phyloP scores from a whole-genome alignment of 2,797 vertebrate genomes.

The Catharus ustulatus region DNA sequence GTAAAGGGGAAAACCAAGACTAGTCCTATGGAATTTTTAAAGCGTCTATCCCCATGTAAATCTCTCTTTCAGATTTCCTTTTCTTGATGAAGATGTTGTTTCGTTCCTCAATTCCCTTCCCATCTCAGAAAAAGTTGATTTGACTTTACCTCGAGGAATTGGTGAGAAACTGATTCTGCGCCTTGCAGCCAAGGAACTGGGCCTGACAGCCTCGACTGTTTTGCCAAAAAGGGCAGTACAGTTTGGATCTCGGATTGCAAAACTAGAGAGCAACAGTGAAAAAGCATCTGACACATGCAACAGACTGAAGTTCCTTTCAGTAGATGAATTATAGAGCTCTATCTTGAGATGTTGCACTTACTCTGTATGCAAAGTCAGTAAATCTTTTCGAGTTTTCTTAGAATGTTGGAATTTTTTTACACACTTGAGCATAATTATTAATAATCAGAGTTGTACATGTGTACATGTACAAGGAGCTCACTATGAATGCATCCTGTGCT shows the following conservation, averaged over 20 bases:
- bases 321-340: not conserved
- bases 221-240: slow-evolving; percentile 95
- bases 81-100: slow-evolving; percentile 93
- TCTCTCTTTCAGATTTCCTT: slow-evolving; percentile 86
- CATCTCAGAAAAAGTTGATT: slow-evolving; percentile 86
- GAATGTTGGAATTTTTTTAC: not conserved
- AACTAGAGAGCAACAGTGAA: slow-evolving; percentile 87
- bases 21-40: not conserved
- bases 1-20: not conserved
- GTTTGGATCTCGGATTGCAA: slow-evolving; percentile 95
- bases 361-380: not conserved
- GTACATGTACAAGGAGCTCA: rapidly evolving
- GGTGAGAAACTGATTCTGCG: slow-evolving; percentile 94
- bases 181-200: slow-evolving; percentile 81
- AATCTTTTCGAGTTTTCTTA: not conserved
- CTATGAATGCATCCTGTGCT: rapidly evolving
- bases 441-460: not conserved
- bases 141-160: slow-evolving; percentile 87
- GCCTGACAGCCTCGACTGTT: slow-evolving; percentile 80
- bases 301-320: slow-evolving; percentile 75
- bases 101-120: slow-evolving; percentile 89
- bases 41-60: not conserved
- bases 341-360: not conserved
- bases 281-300: slow-evolving; percentile 89
- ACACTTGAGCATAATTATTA: not conserved